phyloP scores from a whole-genome alignment of 2,113 vertebrate species.

The Chloropsis cyanopogon region DNA sequence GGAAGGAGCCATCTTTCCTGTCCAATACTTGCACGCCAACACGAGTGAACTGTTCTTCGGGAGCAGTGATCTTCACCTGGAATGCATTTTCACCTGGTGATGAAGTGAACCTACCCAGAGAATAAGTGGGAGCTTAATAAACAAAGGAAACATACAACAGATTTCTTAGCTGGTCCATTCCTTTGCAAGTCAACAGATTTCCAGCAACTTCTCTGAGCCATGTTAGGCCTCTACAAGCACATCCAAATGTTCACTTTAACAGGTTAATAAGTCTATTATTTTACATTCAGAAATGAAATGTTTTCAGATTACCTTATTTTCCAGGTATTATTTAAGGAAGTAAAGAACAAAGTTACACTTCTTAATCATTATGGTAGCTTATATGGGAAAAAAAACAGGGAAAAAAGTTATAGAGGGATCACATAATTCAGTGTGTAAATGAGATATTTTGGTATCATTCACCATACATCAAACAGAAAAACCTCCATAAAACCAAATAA shows the following conservation, averaged over 20 bases:
- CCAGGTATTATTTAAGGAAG: background rate
- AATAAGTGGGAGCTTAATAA: background rate
- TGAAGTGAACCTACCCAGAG: slow-evolving; percentile 79
- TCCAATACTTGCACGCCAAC: slow-evolving; percentile 94
- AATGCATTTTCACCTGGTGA: slow-evolving; percentile 90
- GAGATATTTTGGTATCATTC: background rate
- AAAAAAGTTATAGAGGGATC: background rate
- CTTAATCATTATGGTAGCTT: background rate
- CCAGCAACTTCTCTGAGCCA: background rate
- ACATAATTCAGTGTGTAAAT: background rate
- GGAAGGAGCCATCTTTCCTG: slow-evolving; percentile 91
- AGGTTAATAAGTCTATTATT: background rate
- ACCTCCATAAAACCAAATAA: background rate
- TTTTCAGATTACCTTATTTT: background rate
- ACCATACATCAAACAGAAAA: background rate
- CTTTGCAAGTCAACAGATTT: background rate
- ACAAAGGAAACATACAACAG: background rate
- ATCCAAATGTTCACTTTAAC: background rate
- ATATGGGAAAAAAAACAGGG: background rate
- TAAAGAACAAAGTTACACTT: background rate
- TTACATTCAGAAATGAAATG: background rate
- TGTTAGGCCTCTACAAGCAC: background rate
- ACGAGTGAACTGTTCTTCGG: slow-evolving; percentile 86
- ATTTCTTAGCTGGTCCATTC: background rate
- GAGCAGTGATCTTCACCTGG: slow-evolving; percentile 87